A percentile compares a stretch with the other conserved stretches of the same genome.
Conservation (phyloP, 2,113 vertebrate species). For the Corythaixoides concolor region DNA sequence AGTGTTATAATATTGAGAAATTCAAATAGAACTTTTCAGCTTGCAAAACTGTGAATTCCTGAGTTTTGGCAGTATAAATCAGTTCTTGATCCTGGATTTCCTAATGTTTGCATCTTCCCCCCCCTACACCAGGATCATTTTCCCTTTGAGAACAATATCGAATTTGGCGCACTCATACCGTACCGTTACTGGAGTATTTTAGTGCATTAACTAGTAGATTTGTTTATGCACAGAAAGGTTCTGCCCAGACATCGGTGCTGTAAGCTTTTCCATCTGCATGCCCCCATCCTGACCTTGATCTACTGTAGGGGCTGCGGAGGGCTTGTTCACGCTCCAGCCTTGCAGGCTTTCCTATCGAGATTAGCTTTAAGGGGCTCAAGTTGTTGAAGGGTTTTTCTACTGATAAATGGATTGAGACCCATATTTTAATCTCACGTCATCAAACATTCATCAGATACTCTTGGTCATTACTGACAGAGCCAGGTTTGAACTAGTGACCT, state of each 20-base stretch:
- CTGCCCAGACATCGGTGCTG: not conserved
- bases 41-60: not conserved
- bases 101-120: not conserved
- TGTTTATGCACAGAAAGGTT: not conserved
- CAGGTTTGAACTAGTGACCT: conserved; percentile 59
- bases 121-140: not conserved
- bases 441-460: conserved; percentile 62
- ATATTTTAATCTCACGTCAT: conserved; percentile 64
- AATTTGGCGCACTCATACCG: not conserved
- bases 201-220: not conserved
- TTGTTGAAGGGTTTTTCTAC: conserved; percentile 52
- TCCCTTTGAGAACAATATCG: conserved; percentile 22
- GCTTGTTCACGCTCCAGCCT: not conserved
- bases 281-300: conserved; percentile 23
- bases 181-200: not conserved
- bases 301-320: not conserved
- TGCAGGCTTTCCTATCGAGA: not conserved
- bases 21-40: not conserved
- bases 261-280: conserved; percentile 41
- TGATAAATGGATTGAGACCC: conserved; percentile 49
- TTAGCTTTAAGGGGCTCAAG: not conserved
- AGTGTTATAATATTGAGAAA: not conserved
- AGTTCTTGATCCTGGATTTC: conserved; percentile 22
- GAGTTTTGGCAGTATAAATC: not conserved
- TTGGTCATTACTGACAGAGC: conserved; percentile 54